Base-by-base conservation (phyloP, 2,797 vertebrate genomes). In the Echeneis naucrates region DNA sequence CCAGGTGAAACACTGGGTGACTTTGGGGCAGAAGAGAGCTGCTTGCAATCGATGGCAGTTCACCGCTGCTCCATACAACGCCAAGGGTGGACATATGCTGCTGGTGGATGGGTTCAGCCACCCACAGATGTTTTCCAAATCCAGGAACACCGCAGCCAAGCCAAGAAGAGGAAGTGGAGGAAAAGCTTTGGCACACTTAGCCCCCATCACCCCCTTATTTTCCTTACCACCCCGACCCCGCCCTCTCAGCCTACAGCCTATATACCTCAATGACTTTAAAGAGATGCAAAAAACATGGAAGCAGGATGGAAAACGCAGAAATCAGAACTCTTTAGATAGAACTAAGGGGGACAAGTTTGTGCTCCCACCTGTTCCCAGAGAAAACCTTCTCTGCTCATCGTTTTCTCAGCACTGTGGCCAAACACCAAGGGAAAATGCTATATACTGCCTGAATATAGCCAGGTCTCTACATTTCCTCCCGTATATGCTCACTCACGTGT, bases 71-170 rank as follows among this genome's bases (percentile, higher is more conserved):
- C 44, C 61, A 3, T 82, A 83, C 19, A 85, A 82, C 70, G 82
- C 83, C 23, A 87, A 50, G 54, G 82, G 93, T 48, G 93, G 90
- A 16, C 92, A 94, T 23, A 67, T 8, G 0, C 70, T 95, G 55
- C 74, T 94, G 55, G 92, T 95, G 23, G 94, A 95, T 68, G 93
- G 94, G 32, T 95, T 93, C 72, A 92, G 87, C 52, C 75, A 90
- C 35, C 76, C 91, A 8, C 88, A 87, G 50, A 94, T 94, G 93
- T 93, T 86, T 19, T 94, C 92, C 26, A 91, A 88, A 86, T 87
- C 82, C 66, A 92, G 81, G 73, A 80, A 63, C 52, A 50, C 57
- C 54, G 30, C 26, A 42, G 54, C 62, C 45, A 88, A 84, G 70
- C 48, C 19, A 59, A 59, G 70, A 21, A 72, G 52, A 37, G 65